Conservation (phyloP, 2,797 vertebrate genomes). For the Toxotes lorentzi region DNA sequence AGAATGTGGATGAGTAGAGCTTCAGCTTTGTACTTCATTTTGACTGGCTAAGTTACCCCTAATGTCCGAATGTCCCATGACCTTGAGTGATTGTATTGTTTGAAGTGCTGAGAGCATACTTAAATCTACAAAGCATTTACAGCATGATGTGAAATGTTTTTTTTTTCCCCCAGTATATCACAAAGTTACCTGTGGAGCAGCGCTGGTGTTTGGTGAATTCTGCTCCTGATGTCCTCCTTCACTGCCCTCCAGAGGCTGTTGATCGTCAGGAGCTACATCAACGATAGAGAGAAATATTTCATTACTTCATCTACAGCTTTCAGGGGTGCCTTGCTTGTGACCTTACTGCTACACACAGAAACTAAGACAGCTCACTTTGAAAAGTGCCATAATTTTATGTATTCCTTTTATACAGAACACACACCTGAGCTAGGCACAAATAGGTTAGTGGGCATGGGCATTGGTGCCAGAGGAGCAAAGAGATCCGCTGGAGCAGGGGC, state of each 20-base stretch:
- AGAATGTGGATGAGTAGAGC: conserved; percentile 7
- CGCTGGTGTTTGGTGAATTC: conserved; percentile 69
- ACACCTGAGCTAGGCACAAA: conserved; percentile 86
- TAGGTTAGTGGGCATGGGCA: conserved; percentile 91
- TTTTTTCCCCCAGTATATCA: neutral
- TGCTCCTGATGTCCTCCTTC: conserved; percentile 79
- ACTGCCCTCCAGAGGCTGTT: conserved; percentile 87
- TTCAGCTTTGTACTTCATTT: neutral
- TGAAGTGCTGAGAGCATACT: neutral
- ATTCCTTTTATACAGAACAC: neutral
- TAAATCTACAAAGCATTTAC: neutral
- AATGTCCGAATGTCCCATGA: neutral
- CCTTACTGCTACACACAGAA: neutral
- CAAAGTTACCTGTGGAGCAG: conserved; percentile 73
- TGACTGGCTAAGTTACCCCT: neutral
- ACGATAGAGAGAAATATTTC: neutral
- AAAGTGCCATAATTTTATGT: neutral
- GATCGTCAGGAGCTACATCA: conserved; percentile 85
- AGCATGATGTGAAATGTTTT: neutral
- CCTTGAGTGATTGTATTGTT: neutral
- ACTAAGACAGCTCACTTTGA: neutral
- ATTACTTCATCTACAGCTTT: neutral
- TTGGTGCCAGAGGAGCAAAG: conserved; percentile 94
- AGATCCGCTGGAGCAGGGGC: conserved; percentile 88
- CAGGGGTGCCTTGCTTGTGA: neutral